These are phyloP conservation scores for Sciaenops ocellatus DNA, from an alignment of 2,797 vertebrate genomes.

Conservation along the genomic window DNA sequence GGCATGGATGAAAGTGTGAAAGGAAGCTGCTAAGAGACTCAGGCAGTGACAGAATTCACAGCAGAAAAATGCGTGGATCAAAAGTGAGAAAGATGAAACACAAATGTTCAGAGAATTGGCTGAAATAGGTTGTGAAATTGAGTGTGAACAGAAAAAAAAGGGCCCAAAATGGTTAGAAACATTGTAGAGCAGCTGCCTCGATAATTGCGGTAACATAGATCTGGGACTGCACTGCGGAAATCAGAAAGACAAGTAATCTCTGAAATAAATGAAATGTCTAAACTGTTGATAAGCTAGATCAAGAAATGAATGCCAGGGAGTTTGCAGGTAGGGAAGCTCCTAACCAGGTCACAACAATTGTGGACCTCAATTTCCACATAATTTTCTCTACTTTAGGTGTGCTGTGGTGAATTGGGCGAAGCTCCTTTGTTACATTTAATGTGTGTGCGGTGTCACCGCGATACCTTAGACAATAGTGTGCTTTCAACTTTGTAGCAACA, in stretches of 20 bases:
- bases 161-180: constrained; percentile 27
- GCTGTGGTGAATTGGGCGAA: too few relatives aligned
- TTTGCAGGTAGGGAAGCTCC: background rate
- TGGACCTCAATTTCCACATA: too few relatives aligned
- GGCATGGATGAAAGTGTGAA: constrained; percentile 61
- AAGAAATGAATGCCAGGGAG: background rate
- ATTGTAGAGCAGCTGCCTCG: constrained; percentile 38
- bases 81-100: constrained; percentile 68
- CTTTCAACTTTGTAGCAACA: background rate
- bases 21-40: constrained; percentile 58
- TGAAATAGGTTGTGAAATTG: constrained; percentile 62
- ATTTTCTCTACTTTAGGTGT: too few relatives aligned
- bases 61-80: constrained; percentile 47
- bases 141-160: constrained; percentile 48
- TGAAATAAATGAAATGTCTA: constrained; percentile 5
- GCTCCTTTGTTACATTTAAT: too few relatives aligned
- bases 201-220: constrained; percentile 14
- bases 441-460: too few relatives aligned
- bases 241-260: constrained; percentile 25
- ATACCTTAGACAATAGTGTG: background rate
- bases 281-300: background rate
- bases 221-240: constrained; percentile 1
- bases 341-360: background rate
- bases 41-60: constrained; percentile 61
- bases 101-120: constrained; percentile 68